Evolutionary conservation across 2,888 invertebrate genomes (phyloP), one percentile per base, ranked within the genome.

Genomic region (Empis livida): DNA sequence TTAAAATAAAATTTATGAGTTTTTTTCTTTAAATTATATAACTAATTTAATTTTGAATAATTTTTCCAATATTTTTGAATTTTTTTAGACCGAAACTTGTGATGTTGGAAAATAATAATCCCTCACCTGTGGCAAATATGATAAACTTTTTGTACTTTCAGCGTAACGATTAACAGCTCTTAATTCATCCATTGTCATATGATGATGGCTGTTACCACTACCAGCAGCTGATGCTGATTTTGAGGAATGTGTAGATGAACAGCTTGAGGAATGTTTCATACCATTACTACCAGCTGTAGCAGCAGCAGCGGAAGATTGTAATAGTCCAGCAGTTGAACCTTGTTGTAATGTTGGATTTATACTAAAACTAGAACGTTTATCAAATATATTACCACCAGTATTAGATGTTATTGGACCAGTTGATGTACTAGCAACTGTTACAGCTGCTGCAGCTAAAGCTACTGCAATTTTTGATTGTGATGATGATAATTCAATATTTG

Each of bases 121-220:
- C 68, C 73, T 72, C 77, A 91, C 91, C 83, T 88, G 88, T 55
- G 91, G 91, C 62, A 93, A 77, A 71, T 88, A 92, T 60, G 89
- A 87, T 61, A 92, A 79, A 68, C 89, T 89, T 70, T 88, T 86
- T 51, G 90, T 91, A 70, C 89, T 90, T 72, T 91, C 91, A 17
- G 90, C 90, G 68, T 90, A 90, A 61, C 85, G 81, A 75, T 91
- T 90, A 59, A 90, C 84, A 52, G 84, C 88, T 53, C 87, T 75
- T 45, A 90, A 73, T 67, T 90, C 89, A 56, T 90, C 89, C 60
- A 89, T 71, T 13, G 88, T 88, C 79, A 83, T 82, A 69, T 79
- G 78, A 65, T 79, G 79, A 51, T 56, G 56, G 54, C 59, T 62
- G n/a, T 38, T 47, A 16, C 45, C 49, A 46, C 53, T 57, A 31